Evolutionary conservation across 2,113 vertebrate genomes (phyloP), one percentile per base, ranked within the genome.

Genomic region (Bujurquina vittata): DNA sequence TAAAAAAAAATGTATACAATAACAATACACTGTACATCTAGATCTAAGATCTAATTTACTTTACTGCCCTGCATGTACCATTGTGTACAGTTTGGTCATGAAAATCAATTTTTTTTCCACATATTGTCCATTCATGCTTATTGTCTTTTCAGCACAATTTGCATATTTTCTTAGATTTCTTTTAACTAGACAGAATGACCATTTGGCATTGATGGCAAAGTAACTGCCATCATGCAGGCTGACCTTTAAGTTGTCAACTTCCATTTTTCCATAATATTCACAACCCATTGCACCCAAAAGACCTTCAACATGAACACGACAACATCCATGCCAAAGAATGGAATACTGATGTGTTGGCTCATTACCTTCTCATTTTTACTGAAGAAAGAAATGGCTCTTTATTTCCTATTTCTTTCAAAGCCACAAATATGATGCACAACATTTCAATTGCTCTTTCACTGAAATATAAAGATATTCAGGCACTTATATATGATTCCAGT

Each of bases 301-400:
- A 33, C 33, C 33, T 33, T 33, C 33, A 33, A 33, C 33, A 33
- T 33, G 1, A 33, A 33, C 33, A 33, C 33, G 33, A 33, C 33
- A 33, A 33, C 33, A 33, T 33, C 33, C 33, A 33, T 33, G 33
- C 7, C 33, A 33, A 33, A 33, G 7, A 2, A 33, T 1, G 6
- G 7, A 43, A 43, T 17, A 43, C 62, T 10, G 62, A 65, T 65
- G 37, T 65, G 63, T 23, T 20, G 43, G 65, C 65, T 52, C 43
- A 52, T 52, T 69, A 52, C 9, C 0, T 49, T 52, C 9, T 69
- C 11, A 69, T 52, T 20, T 69, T 69, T 12, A 49, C 0, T 4
- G 10, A 31, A 69, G 23, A 49, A 46, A 69, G 43, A 69, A 69
- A 17, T 26, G 49, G 49, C 15, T 15, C 43, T 46, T 15, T 46